Conservation (phyloP, 2,113 vertebrate genomes). For the Nannospalax galili region DNA sequence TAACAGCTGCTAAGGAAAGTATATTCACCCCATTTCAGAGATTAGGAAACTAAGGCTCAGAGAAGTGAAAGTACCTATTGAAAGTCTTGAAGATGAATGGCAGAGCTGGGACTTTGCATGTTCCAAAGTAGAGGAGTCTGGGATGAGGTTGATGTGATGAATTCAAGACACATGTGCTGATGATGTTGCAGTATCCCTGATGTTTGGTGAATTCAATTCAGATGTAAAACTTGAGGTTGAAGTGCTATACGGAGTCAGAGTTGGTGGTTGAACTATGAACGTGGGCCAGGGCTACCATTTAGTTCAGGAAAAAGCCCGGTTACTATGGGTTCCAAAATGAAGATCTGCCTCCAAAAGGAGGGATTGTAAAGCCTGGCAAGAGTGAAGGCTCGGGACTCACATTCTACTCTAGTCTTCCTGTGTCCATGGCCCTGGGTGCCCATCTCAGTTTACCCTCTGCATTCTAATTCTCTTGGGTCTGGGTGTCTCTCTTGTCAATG, state of each 20-base stretch:
- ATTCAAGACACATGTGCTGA: not conserved
- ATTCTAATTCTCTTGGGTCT: not conserved
- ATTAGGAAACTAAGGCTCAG: not conserved
- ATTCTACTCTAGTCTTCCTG: not conserved
- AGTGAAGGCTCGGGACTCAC: not conserved
- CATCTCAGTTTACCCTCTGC: not conserved
- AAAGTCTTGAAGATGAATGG: not conserved
- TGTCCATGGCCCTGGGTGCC: too few species aligned
- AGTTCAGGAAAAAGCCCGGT: not conserved
- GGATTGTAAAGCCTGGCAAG: not conserved
- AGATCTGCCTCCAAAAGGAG: not conserved
- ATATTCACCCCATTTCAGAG: not conserved
- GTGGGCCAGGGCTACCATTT: not conserved
- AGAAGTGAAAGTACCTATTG: not conserved
- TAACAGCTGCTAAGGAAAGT: not conserved
- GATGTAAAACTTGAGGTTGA: not conserved
- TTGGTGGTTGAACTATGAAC: not conserved
- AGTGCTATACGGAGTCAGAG: not conserved
- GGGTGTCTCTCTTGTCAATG: not conserved
- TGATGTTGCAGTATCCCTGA: not conserved
- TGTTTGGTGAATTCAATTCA: not conserved
- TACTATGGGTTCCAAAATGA: not conserved
- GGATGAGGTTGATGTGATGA: not conserved
- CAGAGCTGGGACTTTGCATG: not conserved
- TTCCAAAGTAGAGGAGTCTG: not conserved